phyloP scores from a whole-genome alignment of 1,140 invertebrate species.

The Anastrepha obliqua region DNA sequence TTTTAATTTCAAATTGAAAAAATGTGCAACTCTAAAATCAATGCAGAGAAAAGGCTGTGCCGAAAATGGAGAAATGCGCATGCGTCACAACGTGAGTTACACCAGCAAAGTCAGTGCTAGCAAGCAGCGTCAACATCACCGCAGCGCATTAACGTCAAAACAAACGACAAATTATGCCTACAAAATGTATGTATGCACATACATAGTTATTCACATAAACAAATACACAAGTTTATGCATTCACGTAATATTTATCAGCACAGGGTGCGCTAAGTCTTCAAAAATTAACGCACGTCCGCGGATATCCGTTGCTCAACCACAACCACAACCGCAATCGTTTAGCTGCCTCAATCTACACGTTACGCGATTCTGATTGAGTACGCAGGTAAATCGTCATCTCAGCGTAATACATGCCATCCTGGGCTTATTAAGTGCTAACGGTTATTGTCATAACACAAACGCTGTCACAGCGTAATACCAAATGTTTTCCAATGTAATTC shows the following conservation, averaged over 20 bases:
- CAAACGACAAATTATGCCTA: not conserved
- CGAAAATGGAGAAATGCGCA: conserved; percentile 36
- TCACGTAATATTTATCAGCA: conserved; percentile 1
- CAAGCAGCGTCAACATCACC: not conserved
- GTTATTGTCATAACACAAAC: conserved; percentile 16
- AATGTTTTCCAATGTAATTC: not conserved
- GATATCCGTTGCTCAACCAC: conserved; percentile 32
- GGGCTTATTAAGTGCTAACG: not conserved
- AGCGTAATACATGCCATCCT: not conserved
- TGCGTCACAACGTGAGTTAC: not conserved
- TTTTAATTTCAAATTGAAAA: not conserved
- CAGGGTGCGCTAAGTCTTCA: conserved; percentile 14
- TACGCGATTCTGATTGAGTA: not conserved
- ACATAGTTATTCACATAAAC: not conserved
- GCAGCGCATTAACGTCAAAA: conserved; percentile 31
- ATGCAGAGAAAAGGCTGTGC: not conserved
- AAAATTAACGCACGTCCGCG: conserved; percentile 54
- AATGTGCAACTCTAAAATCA: conserved; percentile 5
- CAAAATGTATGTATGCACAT: not conserved
- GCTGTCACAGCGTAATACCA: not conserved
- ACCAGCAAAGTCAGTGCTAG: not conserved
- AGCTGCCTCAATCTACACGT: not conserved
- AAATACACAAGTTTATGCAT: not conserved
- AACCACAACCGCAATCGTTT: not conserved
- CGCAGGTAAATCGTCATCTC: not conserved